Base-by-base conservation (phyloP, 1,140 invertebrate species). In the Lasioglossum albipes region DNA sequence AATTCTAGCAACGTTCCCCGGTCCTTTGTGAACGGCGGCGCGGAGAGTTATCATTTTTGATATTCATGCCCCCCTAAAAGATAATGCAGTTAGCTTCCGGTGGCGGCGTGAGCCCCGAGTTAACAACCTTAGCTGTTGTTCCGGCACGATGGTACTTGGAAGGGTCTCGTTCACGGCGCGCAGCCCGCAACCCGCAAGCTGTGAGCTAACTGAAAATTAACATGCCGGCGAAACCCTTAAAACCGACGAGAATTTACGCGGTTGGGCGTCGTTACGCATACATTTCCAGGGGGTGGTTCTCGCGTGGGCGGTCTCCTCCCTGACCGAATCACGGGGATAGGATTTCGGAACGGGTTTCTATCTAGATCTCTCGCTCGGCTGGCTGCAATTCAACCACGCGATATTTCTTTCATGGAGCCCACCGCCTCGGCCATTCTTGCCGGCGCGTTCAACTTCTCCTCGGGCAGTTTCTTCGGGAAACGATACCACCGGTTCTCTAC, bases 171-270 rank as follows among this genome's bases (percentile, higher is more conserved):
- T 71, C 67, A 41, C 41, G 0, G 52, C 59, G 79, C 52, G 79
- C 13, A 65, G n/a, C 71, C 27, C 36, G 45, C 16, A 68, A 65
- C 62, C 82, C 59, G 57, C n/a, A 41, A 71, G 64, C 69, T 54
- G 36, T 54, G 18, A 65, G 61, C 62, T 84, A 85, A 84, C 78
- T 84, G 72, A 84, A 85, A 85, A 85, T 85, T 81, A 85, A 80
- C 76, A 57, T 69, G 41, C 54, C 75, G 42, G 20, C 54, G 71
- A 66, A 79, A 69, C 27, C 71, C 61, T 84, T 70, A 66, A 82
- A 83, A 62, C n/a, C 66, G 42, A 45, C 42, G 75, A 22, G 54
- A 72, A 79, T 82, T 79, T 79, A 82, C 54, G 52, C 65, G 9
- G 59, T 22, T 2, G 10, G 18, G 2, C 9, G 49, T 57, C 20